These are phyloP conservation scores for Cryptocephalus primarius DNA, from an alignment of 2,888 invertebrate species.

Conservation along the genomic window DNA sequence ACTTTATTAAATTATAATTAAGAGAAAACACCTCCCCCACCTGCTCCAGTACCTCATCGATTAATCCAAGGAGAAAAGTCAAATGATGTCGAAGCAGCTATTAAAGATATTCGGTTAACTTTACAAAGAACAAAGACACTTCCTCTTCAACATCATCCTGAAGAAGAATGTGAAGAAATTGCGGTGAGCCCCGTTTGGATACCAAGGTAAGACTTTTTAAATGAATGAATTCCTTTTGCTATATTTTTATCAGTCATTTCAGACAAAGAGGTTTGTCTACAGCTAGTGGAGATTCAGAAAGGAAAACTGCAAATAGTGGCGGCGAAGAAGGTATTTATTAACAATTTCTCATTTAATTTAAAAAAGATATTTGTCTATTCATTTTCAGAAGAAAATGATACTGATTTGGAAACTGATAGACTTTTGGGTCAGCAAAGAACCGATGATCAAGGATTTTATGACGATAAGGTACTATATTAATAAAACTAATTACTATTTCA, in stretches of 20 bases:
- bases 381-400: slow-evolving; percentile 76
- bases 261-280: slow-evolving; percentile 46
- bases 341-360: too few species aligned
- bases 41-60: slow-evolving; percentile 65
- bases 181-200: slow-evolving; percentile 59
- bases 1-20: neutral
- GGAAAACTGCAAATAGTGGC: slow-evolving; percentile 52
- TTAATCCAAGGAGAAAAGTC: slow-evolving; percentile 34
- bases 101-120: slow-evolving; percentile 74
- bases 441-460: slow-evolving; percentile 88
- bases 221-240: slow-evolving; percentile 9
- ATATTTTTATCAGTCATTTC: slow-evolving; percentile 23
- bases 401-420: slow-evolving; percentile 95
- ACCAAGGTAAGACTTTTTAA: slow-evolving; percentile 41
- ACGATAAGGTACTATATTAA: slow-evolving; percentile 53
- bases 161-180: slow-evolving; percentile 37
- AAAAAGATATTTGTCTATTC: slow-evolving; percentile 1
- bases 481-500: neutral
- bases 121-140: slow-evolving; percentile 61
- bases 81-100: slow-evolving; percentile 49
- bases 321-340: slow-evolving; percentile 40
- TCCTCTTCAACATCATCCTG: slow-evolving; percentile 41
- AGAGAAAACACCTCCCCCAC: slow-evolving; percentile 59
- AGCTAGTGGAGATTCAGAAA: slow-evolving; percentile 49
- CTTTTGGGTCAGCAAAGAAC: slow-evolving; percentile 87